Conservation (phyloP, 2,888 invertebrate species). For the Isotomurus palustris region DNA sequence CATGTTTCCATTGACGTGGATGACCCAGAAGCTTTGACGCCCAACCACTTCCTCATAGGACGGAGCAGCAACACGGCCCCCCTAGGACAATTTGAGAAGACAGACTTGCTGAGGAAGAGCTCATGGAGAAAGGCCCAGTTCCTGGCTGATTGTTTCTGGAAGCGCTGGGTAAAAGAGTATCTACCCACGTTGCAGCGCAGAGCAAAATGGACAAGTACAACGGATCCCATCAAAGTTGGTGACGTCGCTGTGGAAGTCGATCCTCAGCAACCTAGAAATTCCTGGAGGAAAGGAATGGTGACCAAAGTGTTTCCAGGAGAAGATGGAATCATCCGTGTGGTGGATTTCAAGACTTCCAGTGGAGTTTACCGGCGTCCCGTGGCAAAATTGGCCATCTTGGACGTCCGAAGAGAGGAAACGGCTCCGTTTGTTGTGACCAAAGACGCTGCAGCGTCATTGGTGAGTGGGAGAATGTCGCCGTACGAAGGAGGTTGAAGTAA, state of each 20-base stretch:
- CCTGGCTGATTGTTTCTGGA: slow-evolving; percentile 36
- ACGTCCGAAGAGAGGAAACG: no score
- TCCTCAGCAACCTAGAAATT: background rate
- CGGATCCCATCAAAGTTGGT: slow-evolving; percentile 12
- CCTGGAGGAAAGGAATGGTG: slow-evolving; percentile 13
- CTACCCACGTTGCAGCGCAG: slow-evolving; percentile 27
- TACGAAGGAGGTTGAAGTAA: no score
- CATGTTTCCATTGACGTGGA: slow-evolving; percentile 18
- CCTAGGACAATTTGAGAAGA: slow-evolving; percentile 10
- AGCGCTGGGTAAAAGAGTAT: slow-evolving; percentile 36
- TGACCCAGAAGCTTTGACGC: slow-evolving; percentile 22
- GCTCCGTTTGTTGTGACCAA: no score
- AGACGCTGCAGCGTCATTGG: background rate
- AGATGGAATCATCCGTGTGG: background rate
- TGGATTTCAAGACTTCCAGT: background rate
- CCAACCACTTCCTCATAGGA: slow-evolving; percentile 22
- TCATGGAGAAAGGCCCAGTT: slow-evolving; percentile 27
- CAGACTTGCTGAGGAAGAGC: slow-evolving; percentile 7
- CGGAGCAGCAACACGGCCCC: background rate
- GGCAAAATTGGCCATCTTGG: background rate
- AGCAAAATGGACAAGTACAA: slow-evolving; percentile 25
- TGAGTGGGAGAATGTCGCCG: background rate
- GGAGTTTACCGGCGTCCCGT: background rate
- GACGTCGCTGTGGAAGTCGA: slow-evolving; percentile 19
- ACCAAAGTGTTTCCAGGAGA: background rate